Conservation (phyloP, 2,888 invertebrate species). For the Theristus sp. region DNA sequence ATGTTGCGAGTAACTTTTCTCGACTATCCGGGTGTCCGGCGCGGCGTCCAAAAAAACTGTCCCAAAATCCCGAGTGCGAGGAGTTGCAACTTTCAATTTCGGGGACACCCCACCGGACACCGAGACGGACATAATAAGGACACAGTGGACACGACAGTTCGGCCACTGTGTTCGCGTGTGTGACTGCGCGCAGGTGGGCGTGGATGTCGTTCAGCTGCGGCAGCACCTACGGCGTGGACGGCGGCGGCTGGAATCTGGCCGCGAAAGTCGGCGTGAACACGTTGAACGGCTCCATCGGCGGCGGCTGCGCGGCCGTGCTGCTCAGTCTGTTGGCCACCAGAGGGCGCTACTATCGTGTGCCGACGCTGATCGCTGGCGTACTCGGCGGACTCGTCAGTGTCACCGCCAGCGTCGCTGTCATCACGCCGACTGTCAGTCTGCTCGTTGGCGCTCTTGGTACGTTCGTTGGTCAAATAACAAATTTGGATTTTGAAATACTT, state of each 20-base stretch:
- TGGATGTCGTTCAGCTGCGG: not conserved
- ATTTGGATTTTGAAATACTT: too few relatives aligned
- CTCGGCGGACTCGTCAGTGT: not conserved
- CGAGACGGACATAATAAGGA: too few relatives aligned
- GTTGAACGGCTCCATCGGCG: conserved; percentile 68
- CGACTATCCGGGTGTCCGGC: too few relatives aligned
- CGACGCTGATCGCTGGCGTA: not conserved
- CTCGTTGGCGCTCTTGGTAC: not conserved
- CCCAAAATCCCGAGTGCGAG: too few relatives aligned
- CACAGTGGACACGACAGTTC: too few relatives aligned
- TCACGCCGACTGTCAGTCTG: not conserved
- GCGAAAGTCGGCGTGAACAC: conserved; percentile 60
- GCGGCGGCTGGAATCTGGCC: not conserved
- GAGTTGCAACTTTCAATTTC: too few relatives aligned
- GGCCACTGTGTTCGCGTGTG: too few relatives aligned
- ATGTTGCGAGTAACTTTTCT: too few relatives aligned
- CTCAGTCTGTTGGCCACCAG: not conserved
- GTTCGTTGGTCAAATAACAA: too few relatives aligned
- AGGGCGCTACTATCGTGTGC: not conserved
- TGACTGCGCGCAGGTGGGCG: too few relatives aligned
- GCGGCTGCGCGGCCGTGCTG: not conserved
- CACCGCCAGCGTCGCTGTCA: not conserved
- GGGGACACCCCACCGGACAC: too few relatives aligned
- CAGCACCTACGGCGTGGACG: not conserved
- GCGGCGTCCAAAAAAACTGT: too few relatives aligned